Percentiles rank a stretch among this genome's conserved stretches.
These are phyloP conservation scores for Phalacrocorax pelagicus DNA, from an alignment of 2,113 vertebrate species.

Conservation along the genomic window DNA sequence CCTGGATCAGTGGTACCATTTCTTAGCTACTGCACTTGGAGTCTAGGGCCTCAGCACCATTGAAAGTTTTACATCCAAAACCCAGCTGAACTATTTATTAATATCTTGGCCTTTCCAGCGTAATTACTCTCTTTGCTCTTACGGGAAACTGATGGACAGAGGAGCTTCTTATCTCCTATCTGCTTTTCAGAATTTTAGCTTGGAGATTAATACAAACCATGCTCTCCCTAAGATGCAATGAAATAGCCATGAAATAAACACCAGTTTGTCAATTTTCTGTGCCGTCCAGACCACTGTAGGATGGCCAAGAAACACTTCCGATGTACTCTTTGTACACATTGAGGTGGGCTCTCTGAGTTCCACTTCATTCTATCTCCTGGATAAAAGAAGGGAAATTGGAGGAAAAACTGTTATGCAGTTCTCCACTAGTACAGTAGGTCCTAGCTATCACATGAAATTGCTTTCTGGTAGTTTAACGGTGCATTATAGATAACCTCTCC, in stretches of 20 bases:
- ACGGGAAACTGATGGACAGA: neutral
- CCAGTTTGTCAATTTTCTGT: neutral
- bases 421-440: neutral
- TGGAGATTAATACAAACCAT: neutral
- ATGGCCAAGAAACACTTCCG: neutral
- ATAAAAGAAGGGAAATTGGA: neutral
- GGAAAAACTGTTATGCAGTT: neutral
- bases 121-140: neutral
- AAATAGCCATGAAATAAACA: neutral
- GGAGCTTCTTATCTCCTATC: neutral
- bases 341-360: neutral
- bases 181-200: neutral
- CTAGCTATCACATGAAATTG: neutral
- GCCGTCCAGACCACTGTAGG: neutral
- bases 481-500: neutral
- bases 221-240: neutral
- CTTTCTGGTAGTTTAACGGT: neutral
- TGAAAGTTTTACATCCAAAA: neutral
- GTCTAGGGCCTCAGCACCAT: neutral
- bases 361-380: neutral
- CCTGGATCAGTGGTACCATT: neutral
- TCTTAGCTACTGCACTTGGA: neutral
- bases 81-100: neutral
- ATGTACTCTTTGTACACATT: rapidly evolving
- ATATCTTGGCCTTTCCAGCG: neutral